Base-by-base conservation (phyloP, 2,797 vertebrate genomes). In the Chiroxiphia lanceolata region DNA sequence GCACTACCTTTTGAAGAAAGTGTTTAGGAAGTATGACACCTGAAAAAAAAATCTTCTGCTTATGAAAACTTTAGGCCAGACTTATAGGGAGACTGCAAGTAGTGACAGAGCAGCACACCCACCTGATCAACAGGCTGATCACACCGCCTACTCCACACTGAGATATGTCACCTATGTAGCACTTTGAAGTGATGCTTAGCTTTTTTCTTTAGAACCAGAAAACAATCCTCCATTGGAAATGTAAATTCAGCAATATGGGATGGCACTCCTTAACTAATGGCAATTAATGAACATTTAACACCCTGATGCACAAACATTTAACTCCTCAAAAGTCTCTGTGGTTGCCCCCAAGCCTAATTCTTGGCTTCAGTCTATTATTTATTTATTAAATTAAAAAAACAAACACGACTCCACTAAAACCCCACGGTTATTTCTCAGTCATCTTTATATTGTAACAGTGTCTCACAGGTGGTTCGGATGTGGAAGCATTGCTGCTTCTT, bases 61-160 rank as follows among this genome's bases (percentile, higher is more conserved):
- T 75, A 20, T 57, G 40, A 71, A 84, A 84, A 77, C 45, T 86
- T 80, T 76, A 83, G 70, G 36, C 23, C 36, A 71, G 67, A 63
- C 25, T 76, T 74, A n/a, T 26, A 67, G 76, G 53, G 15, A 81
- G 38, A 54, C 33, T 36, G 51, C 13, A 71, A 85, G 68, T 27
- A 72, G 33, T n/a, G 31, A 36, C 23, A 76, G 72, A 89, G 40
- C 45, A 60, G 23, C 60, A 47, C 23, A 57, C 40, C 14, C 1
- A 0, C 7, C 29, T 16, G 42, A 85, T 25, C 20, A 65, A 61
- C 7, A 22, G 18, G 27, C 8, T 74, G 60, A 72, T 44, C 1
- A 3, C 18, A 51, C 3, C 0, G 0, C 14, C 36, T 69, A 6
- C 38, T 78, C 31, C 22, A 81, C 61, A 67, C 8, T 3, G 29